Conservation (phyloP, 2,797 vertebrate species). For the Labroides dimidiatus region DNA sequence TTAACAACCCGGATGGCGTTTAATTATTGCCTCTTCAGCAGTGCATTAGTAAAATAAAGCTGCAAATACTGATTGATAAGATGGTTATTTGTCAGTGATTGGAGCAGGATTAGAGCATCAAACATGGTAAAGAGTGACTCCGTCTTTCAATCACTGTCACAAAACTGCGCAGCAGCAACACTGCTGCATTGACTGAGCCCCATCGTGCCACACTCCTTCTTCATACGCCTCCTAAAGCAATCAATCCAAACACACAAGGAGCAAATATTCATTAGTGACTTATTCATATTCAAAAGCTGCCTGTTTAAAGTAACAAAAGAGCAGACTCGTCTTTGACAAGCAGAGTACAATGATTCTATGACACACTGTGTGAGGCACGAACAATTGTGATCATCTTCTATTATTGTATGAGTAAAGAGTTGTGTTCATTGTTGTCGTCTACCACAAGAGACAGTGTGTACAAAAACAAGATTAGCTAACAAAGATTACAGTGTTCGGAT, state of each 20-base stretch:
- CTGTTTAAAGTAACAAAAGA: conserved; percentile 70
- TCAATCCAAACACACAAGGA: conserved; percentile 73
- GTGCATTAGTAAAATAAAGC: conserved; percentile 85
- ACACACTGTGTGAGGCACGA: conserved; percentile 59
- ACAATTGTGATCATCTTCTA: conserved; percentile 69
- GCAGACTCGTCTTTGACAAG: conserved; percentile 67
- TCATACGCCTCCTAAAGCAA: conserved; percentile 74
- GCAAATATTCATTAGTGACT: conserved; percentile 81
- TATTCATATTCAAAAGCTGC: conserved; percentile 77
- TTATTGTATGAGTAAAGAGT: conserved; percentile 57
- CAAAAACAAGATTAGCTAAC: conserved; percentile 37
- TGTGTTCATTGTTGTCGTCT: conserved; percentile 50
- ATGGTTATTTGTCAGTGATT: conserved; percentile 73
- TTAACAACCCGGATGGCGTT: conserved; percentile 83
- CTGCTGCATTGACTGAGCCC: conserved; percentile 67
- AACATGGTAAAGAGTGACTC: conserved; percentile 65
- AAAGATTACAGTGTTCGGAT: conserved; percentile 39
- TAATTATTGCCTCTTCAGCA: conserved; percentile 83
- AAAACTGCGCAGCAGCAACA: conserved; percentile 61
- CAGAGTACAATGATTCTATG: conserved; percentile 60
- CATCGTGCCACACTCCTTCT: conserved; percentile 59
- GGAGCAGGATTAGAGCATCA: conserved; percentile 66
- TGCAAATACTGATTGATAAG: conserved; percentile 85
- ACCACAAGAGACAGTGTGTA: conserved; percentile 38
- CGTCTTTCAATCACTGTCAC: conserved; percentile 81